A percentile compares a stretch with the other conserved stretches of the same genome.
phyloP scores from a whole-genome alignment of 2,113 vertebrate genomes.

The Nibea coibor region DNA sequence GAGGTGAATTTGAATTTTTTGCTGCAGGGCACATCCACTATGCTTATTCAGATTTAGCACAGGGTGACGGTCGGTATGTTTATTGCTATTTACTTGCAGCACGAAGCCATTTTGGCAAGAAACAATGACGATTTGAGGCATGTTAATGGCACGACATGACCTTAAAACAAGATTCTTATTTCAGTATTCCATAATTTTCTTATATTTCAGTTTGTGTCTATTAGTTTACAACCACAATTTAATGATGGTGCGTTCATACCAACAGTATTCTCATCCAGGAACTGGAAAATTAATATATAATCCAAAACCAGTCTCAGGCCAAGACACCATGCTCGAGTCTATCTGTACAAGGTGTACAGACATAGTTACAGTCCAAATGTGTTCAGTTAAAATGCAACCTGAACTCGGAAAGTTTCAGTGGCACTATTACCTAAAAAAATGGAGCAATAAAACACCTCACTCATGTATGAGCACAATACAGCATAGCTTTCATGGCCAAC shows the following conservation, averaged over 20 bases:
- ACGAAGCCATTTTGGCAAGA: background rate
- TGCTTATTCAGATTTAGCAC: background rate
- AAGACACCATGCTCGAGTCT: background rate
- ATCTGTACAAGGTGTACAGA: background rate
- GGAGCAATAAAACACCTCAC: background rate
- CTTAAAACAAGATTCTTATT: background rate
- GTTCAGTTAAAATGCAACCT: background rate
- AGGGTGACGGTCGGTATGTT: background rate
- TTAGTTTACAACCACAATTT: background rate
- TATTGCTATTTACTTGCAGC: background rate
- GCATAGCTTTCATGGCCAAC: background rate
- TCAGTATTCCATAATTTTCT: background rate
- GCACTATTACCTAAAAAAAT: too few relatives aligned
- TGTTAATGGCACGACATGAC: background rate
- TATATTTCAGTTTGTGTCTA: background rate
- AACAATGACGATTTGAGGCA: background rate
- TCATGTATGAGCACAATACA: background rate
- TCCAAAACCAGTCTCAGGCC: background rate
- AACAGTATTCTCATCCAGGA: background rate
- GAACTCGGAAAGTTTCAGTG: background rate
- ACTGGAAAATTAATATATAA: background rate
- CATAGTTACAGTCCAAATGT: background rate
- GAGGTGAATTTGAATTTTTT: background rate
- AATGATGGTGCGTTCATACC: background rate
- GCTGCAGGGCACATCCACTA: constrained; percentile 9